Conservation (phyloP, 1,140 invertebrate species). For the Branchinecta lynchi region DNA sequence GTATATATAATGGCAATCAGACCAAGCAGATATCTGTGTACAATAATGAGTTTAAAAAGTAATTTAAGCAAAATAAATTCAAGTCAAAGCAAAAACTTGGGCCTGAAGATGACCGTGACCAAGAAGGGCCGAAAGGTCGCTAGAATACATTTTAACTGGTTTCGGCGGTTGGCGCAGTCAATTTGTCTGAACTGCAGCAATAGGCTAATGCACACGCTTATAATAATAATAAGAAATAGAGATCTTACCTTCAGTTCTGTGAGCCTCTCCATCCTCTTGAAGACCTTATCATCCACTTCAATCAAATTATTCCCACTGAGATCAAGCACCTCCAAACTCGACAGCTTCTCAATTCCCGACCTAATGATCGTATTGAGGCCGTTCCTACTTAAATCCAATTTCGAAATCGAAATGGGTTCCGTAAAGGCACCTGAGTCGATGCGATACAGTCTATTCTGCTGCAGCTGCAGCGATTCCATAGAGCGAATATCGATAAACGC, state of each 20-base stretch:
- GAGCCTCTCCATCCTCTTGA: constrained; percentile 57
- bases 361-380: constrained; percentile 47
- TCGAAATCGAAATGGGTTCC: constrained; percentile 54
- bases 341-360: constrained; percentile 49
- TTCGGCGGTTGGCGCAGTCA: no score
- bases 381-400: constrained; percentile 57
- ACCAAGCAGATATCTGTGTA: no score
- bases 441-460: constrained; percentile 54
- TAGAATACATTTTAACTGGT: no score
- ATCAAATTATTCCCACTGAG: constrained; percentile 48
- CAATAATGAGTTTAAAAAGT: no score
- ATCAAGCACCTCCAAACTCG: constrained; percentile 27
- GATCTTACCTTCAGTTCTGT: constrained; percentile 52
- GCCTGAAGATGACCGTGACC: no score
- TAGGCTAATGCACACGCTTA: no score
- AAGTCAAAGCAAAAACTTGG: no score
- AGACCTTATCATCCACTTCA: constrained; percentile 44
- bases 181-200: no score
- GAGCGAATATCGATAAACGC: constrained; percentile 58
- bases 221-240: background rate
- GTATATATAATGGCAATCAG: no score
- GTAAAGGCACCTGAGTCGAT: constrained; percentile 60
- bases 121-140: no score
- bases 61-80: no score
- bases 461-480: constrained; percentile 54